Evolutionary conservation across 37 sponge, comb jelly and placozoan genomes (phyloP), one percentile per base, ranked within the genome.

Genomic region (Halichondria panicea): DNA sequence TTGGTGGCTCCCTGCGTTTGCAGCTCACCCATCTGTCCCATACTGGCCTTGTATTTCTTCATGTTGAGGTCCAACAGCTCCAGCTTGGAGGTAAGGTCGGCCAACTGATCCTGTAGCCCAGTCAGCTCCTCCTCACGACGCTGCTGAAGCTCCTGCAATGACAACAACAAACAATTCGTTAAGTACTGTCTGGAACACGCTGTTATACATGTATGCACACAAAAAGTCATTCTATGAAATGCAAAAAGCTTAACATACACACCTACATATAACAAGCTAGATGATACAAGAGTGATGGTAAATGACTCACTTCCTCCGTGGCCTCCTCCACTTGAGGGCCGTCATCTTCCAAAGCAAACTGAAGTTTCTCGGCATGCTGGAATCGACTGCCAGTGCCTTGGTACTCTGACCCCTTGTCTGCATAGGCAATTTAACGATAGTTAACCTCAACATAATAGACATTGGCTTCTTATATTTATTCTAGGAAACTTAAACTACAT

Each of bases 361-460:
- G 95, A 11, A 94, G 86, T 31, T 91, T 87, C 72, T 94, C 88
- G 0, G 92, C 70, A 63, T 91, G 92, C 63, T 90, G 91, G 74
- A 94, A 94, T 19, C 95, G 64, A 33, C 88, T 78, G 0, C 95
- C 88, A 11, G 84, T 91, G n/a, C 71, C 92, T 38, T 76, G 77
- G 31, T 50, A 2, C 2, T 40, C 33, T 4, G 58, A 3, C 3
- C 44, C 38, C 33, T 67, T 68, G 42, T 54, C 69, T 67, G 59
- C n/a, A n/a, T n/a, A n/a, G n/a, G n/a, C n/a, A 11, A 32, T 48
- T 40, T 24, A 25, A 62, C 64, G 31, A 33, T 25, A 19, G 43
- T 57, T 19, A 72, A 62, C 74, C 18, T n/a, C 4, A 15, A 55
- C 40, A 52, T 18, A 37, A 35, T 35, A 53, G 0, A 9, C 34